phyloP scores from a whole-genome alignment of 2,888 invertebrate genomes.

The Neocrepidodera transversa region DNA sequence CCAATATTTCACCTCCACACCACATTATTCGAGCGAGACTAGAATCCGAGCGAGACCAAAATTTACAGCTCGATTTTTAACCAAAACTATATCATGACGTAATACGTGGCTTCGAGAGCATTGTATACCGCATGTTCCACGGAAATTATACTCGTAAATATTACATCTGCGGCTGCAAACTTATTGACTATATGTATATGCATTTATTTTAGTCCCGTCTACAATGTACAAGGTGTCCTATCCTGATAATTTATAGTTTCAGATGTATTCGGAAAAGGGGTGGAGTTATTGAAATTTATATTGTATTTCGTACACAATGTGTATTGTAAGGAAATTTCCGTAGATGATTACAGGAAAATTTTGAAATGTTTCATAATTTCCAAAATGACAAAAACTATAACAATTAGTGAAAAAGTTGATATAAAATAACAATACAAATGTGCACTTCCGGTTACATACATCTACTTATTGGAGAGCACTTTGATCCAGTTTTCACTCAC shows the following conservation, averaged over 20 bases:
- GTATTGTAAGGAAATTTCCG: too few species aligned
- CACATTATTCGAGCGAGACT: slow-evolving; percentile 4
- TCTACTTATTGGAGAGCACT: too few species aligned
- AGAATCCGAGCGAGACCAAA: slow-evolving; percentile 13
- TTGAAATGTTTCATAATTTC: too few species aligned
- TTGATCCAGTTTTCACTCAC: too few species aligned
- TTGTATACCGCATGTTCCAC: slow-evolving; percentile 34
- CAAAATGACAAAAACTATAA: too few species aligned
- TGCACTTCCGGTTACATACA: too few species aligned
- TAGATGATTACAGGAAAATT: too few species aligned
- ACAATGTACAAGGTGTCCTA: slow-evolving; percentile 22
- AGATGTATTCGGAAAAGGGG: neutral
- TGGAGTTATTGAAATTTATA: too few species aligned
- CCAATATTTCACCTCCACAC: slow-evolving; percentile 19
- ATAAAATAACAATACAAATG: too few species aligned
- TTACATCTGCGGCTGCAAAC: slow-evolving; percentile 36
- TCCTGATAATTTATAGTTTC: neutral
- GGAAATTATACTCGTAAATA: slow-evolving; percentile 42
- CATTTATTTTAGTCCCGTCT: neutral
- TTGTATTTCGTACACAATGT: too few species aligned
- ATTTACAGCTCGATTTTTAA: slow-evolving; percentile 30
- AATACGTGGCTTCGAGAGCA: slow-evolving; percentile 25
- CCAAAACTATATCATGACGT: slow-evolving; percentile 29
- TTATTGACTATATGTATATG: slow-evolving; percentile 35
- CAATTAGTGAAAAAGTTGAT: too few species aligned